phyloP scores from a whole-genome alignment of 2,797 vertebrate species.

The Gallinago nigripennis region DNA sequence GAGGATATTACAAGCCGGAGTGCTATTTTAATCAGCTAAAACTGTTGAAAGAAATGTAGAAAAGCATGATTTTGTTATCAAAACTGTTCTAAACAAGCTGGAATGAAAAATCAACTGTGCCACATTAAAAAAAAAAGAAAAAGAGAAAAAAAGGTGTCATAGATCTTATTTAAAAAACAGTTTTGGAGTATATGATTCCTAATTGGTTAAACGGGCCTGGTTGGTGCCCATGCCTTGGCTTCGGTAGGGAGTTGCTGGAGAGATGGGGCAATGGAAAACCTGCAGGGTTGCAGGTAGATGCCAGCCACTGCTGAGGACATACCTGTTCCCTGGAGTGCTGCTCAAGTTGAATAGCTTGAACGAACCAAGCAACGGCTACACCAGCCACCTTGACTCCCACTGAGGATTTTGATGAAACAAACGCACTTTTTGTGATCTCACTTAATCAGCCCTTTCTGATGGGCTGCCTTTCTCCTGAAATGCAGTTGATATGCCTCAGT shows the following conservation, averaged over 20 bases:
- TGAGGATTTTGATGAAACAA: neutral
- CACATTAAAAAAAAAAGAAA: neutral
- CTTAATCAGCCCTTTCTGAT: neutral
- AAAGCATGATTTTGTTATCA: slow-evolving; percentile 2
- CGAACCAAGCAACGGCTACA: neutral
- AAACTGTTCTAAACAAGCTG: slow-evolving; percentile 7
- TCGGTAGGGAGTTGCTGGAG: neutral
- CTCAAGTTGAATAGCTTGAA: neutral
- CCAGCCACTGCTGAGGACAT: neutral
- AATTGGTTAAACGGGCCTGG: neutral
- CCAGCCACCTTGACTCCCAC: neutral
- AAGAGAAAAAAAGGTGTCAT: neutral
- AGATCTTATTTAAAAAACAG: neutral
- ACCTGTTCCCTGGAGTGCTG: neutral
- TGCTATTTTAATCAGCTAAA: slow-evolving; percentile 29
- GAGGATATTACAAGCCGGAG: slow-evolving; percentile 6
- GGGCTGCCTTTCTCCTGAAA: neutral
- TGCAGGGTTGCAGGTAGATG: neutral
- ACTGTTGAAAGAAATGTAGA: neutral
- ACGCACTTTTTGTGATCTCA: neutral
- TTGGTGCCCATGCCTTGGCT: neutral
- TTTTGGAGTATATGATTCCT: neutral
- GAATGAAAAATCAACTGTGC: neutral
- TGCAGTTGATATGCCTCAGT: neutral
- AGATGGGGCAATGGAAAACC: neutral